phyloP scores from a whole-genome alignment of 2,797 vertebrate genomes.

The Cottoperca gobio region DNA sequence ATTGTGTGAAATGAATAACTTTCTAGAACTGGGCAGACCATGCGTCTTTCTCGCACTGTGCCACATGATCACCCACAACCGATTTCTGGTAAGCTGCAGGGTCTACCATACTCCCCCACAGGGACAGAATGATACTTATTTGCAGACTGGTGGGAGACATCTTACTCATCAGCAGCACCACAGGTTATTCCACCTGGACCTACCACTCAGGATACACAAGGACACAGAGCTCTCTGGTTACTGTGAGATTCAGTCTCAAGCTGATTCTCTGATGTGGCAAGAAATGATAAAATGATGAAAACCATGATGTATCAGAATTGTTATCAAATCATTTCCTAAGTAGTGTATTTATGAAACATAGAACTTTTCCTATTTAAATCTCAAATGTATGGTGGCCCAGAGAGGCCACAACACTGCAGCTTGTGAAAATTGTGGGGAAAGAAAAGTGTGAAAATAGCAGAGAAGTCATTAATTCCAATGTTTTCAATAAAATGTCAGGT shows the following conservation, averaged over 20 bases:
- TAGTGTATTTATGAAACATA: not conserved
- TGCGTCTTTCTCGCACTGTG: not conserved
- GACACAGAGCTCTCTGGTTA: not conserved
- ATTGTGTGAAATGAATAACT: conserved; percentile 3
- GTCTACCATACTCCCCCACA: conserved; percentile 3
- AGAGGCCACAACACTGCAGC: not conserved
- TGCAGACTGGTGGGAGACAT: conserved; percentile 25
- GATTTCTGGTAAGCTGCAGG: not conserved
- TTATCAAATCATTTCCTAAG: not conserved
- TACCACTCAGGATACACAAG: not conserved
- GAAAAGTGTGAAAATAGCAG: no score
- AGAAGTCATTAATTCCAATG: no score
- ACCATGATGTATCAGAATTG: not conserved
- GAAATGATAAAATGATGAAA: not conserved
- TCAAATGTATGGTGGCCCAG: not conserved
- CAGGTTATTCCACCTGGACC: conserved; percentile 20
- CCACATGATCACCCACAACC: conserved; percentile 2
- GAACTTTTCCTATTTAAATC: not conserved
- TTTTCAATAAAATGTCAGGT: no score
- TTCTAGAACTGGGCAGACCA: not conserved
- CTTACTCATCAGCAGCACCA: conserved; percentile 28
- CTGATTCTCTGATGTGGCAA: not conserved
- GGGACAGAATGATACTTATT: conserved; percentile 21
- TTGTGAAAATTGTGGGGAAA: not conserved
- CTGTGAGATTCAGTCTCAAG: not conserved